Base-by-base conservation (phyloP, 2,888 invertebrate genomes). In the Lithophane socia region DNA sequence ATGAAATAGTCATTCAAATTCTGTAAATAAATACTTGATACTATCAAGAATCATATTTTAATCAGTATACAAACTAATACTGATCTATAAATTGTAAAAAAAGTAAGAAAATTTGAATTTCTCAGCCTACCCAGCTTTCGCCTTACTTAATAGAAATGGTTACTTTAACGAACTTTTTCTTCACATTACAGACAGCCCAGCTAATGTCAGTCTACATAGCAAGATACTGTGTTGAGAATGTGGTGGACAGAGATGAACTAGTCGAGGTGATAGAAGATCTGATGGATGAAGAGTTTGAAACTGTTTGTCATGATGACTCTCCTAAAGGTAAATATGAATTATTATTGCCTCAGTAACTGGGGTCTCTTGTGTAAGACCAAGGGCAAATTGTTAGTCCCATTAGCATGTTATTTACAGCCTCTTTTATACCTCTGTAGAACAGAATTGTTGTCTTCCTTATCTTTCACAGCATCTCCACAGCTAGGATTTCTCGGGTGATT, bases 231-330 rank as follows among this genome's bases (percentile, higher is more conserved):
- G 96, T 97, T 29, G 96, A 96, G 78, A 97, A 97, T 89, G 96
- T 97, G 80, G 95, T 97, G 8, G 97, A 97, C 56, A 92, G 94
- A 68, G 96, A 97, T 73, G 97, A 97, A 83, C 95, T 98, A 8
- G 96, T 97, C 63, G 98, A 98, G 88, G 96, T 97, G 0, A 90
- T 98, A 44, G 98, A 98, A 88, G 98, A 98, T 86, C 94, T 98
- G 49, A 97, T 98, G 97, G 98, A 98, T 92, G 97, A 98, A 89
- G 98, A 98, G 89, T 98, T 98, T 92, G 97, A 98, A 79, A 98
- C 98, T 49, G 95, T 97, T 9, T 98, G 98, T 90, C 98, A 98
- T 93, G 98, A 98, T 89, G 97, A 97, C 86, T 98, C 98, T 21
- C 97, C 98, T 47, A 97, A 96, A 94, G 97, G 97, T 97, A 66